These are phyloP conservation scores for Phortica okadai DNA, from an alignment of 2,888 invertebrate genomes.

Conservation along the genomic window DNA sequence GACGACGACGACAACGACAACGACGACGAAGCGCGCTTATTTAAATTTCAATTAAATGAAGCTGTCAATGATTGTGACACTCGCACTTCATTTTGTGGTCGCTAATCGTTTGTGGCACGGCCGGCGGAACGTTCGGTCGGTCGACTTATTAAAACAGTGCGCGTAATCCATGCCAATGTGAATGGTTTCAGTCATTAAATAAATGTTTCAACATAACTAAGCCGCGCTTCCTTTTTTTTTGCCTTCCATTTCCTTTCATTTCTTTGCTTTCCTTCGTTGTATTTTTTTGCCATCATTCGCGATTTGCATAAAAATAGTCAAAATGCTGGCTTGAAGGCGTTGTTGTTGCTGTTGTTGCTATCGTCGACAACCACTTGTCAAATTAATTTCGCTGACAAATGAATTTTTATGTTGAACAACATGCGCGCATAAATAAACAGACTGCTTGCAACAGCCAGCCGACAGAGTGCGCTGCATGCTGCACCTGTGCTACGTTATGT, in stretches of 20 bases:
- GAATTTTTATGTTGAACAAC: constrained; percentile 13
- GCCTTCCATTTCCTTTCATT: background rate
- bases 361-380: constrained; percentile 8
- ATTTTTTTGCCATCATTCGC: background rate
- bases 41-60: constrained; percentile 31
- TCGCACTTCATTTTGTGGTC: constrained; percentile 25
- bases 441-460: background rate
- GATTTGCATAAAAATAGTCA: background rate
- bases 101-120: background rate
- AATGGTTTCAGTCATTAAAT: constrained; percentile 6
- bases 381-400: constrained; percentile 25
- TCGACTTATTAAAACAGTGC: background rate
- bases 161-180: background rate
- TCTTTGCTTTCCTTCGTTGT: too few relatives aligned
- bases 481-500: too few relatives aligned
- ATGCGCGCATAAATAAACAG: background rate
- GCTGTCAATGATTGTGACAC: constrained; percentile 29
- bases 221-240: background rate
- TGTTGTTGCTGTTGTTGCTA: background rate
- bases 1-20: too few relatives aligned
- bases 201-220: constrained; percentile 25
- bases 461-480: background rate
- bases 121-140: background rate
- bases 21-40: background rate
- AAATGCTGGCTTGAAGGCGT: background rate